Percentiles rank a stretch among this genome's conserved stretches.
These are phyloP conservation scores for Campoletis raptor DNA, from an alignment of 2,888 invertebrate genomes.

Conservation along the genomic window DNA sequence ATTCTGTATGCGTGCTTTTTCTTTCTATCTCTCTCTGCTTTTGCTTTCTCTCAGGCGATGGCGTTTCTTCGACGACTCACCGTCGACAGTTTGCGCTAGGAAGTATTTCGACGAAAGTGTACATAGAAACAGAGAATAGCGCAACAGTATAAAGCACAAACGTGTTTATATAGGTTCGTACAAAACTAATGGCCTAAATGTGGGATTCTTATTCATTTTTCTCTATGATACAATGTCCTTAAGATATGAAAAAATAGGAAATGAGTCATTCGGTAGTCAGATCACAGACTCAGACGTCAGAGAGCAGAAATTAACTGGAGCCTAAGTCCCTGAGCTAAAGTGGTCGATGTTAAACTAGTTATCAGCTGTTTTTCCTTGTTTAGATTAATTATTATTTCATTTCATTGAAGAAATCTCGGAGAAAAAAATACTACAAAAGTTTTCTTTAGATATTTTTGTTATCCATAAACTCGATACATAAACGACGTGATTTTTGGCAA, in stretches of 20 bases:
- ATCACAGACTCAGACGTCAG: background rate
- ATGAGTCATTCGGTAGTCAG: background rate
- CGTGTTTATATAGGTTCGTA: conserved; percentile 1
- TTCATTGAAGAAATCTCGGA: background rate
- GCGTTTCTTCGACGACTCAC: conserved; percentile 51
- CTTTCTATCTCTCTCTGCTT: conserved; percentile 1
- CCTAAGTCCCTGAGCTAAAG: background rate
- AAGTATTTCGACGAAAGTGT: conserved; percentile 37
- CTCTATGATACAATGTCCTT: background rate
- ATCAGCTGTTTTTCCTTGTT: background rate
- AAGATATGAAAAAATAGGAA: background rate
- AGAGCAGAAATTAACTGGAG: background rate
- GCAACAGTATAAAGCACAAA: conserved; percentile 53
- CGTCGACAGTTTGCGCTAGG: conserved; percentile 53
- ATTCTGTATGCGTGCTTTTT: conserved; percentile 46
- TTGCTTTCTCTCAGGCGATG: conserved; percentile 15
- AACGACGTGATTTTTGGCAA: background rate
- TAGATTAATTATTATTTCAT: background rate
- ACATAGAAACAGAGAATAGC: conserved; percentile 18
- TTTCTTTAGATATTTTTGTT: background rate
- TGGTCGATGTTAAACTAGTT: background rate
- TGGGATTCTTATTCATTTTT: background rate
- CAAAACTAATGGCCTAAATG: background rate
- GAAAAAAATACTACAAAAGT: background rate
- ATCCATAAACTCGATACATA: background rate